Percentiles rank a stretch among this genome's conserved stretches.
phyloP scores from a whole-genome alignment of 2,888 invertebrate species.

The Mechanitis mazaeus region DNA sequence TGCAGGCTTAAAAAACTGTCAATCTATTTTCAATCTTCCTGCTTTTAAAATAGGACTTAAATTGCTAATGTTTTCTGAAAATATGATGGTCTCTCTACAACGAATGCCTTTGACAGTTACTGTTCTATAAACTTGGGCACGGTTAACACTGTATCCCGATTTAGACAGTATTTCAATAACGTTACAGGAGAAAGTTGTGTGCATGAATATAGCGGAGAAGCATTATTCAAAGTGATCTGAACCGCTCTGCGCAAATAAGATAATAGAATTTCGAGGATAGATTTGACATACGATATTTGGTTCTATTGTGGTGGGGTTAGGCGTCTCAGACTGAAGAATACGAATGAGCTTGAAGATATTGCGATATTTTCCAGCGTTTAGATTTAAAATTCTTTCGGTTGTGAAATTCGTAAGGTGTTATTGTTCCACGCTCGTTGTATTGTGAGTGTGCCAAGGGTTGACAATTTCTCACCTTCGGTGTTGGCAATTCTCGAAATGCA shows the following conservation, averaged over 20 bases:
- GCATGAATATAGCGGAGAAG: conserved; percentile 20
- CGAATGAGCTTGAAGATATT: conserved; percentile 11
- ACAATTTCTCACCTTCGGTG: conserved; percentile 2
- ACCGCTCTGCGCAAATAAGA: conserved; percentile 49
- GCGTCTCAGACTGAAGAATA: conserved; percentile 22
- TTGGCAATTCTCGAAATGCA: neutral
- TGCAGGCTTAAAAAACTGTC: conserved; percentile 19
- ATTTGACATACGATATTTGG: conserved; percentile 34
- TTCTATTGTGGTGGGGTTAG: conserved; percentile 18
- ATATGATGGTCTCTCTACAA: conserved; percentile 30
- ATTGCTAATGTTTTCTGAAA: conserved; percentile 16
- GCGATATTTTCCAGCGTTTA: conserved; percentile 16
- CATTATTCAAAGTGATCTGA: conserved; percentile 41
- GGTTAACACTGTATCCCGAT: conserved; percentile 12
- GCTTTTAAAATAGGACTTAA: conserved; percentile 18
- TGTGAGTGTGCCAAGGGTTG: conserved; percentile 3
- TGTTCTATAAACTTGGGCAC: conserved; percentile 37
- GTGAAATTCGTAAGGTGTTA: conserved; percentile 1
- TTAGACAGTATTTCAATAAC: conserved; percentile 22
- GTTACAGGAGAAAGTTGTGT: conserved; percentile 19
- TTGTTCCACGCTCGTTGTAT: neutral
- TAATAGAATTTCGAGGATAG: conserved; percentile 45
- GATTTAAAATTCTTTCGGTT: conserved; percentile 15
- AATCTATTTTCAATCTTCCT: conserved; percentile 27
- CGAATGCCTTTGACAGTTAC: conserved; percentile 50